Evolutionary conservation across 2,888 invertebrate genomes (phyloP).

Genomic region (Globia sparganii): DNA sequence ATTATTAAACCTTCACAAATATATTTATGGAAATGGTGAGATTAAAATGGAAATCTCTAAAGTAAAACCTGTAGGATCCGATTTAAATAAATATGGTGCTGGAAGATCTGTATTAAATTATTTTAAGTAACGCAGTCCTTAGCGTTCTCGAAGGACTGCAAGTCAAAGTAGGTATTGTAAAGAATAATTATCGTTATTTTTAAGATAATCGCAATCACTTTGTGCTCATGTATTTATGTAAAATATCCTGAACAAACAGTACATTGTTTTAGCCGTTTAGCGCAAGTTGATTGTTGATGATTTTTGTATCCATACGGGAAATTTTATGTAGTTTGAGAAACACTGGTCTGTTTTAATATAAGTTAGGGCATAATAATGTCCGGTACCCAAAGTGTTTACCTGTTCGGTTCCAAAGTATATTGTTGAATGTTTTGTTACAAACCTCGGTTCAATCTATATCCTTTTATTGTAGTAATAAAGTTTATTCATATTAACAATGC

Average conservation of each 20-base stretch:
- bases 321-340: slow-evolving; percentile 83
- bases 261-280: slow-evolving; percentile 62
- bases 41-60: slow-evolving; percentile 66
- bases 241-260: slow-evolving; percentile 65
- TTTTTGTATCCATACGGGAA: slow-evolving; percentile 63
- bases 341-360: slow-evolving; percentile 85
- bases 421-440: slow-evolving; percentile 89
- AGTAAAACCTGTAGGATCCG: slow-evolving; percentile 73
- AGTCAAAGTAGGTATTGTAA: slow-evolving; percentile 77
- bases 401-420: slow-evolving; percentile 89
- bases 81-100: slow-evolving; percentile 83
- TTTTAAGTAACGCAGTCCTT: slow-evolving; percentile 74
- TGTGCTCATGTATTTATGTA: slow-evolving; percentile 69
- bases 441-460: slow-evolving; percentile 86
- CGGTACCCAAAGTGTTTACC: slow-evolving; percentile 88
- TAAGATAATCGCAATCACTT: slow-evolving; percentile 74
- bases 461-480: slow-evolving; percentile 90
- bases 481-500: slow-evolving; percentile 86
- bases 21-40: slow-evolving; percentile 66
- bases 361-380: slow-evolving; percentile 86
- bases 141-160: slow-evolving; percentile 72
- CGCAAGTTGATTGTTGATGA: slow-evolving; percentile 70
- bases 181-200: slow-evolving; percentile 72
- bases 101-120: slow-evolving; percentile 86
- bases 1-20: slow-evolving; percentile 65